A percentile compares a stretch with the other conserved stretches of the same genome.
Conservation (phyloP, 2,888 invertebrate species). For the Dryobotodes eremita region DNA sequence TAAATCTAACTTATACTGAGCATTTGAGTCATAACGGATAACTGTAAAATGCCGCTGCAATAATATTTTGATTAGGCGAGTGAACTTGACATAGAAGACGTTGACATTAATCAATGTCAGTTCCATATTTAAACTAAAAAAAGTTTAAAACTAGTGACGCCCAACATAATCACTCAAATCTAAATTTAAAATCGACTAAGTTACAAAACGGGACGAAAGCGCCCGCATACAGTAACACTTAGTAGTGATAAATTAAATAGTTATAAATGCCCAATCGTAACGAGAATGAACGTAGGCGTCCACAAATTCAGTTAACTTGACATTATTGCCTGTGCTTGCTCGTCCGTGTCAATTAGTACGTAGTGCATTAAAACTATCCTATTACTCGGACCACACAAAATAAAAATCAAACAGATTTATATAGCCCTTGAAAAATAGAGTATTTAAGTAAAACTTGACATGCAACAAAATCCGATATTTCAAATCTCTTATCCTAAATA, state of each 20-base stretch:
- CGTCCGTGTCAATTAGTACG: slow-evolving; percentile 81
- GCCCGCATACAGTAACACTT: slow-evolving; percentile 71
- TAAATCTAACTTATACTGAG: slow-evolving; percentile 48
- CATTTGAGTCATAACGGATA: slow-evolving; percentile 33
- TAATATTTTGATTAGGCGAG: slow-evolving; percentile 45
- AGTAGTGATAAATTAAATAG: slow-evolving; percentile 71
- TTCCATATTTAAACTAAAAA: slow-evolving; percentile 35
- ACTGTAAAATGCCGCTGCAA: slow-evolving; percentile 25
- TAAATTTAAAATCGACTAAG: slow-evolving; percentile 55
- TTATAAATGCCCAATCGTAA: slow-evolving; percentile 69
- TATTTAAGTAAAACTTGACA: slow-evolving; percentile 7
- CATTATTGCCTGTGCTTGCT: slow-evolving; percentile 75
- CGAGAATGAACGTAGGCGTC: slow-evolving; percentile 67
- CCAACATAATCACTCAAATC: slow-evolving; percentile 27
- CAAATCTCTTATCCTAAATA: slow-evolving; percentile 6
- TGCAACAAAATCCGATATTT: background rate
- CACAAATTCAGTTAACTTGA: slow-evolving; percentile 80
- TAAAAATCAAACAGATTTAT: slow-evolving; percentile 65
- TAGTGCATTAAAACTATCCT: slow-evolving; percentile 71
- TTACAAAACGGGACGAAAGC: slow-evolving; percentile 50
- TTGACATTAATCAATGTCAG: slow-evolving; percentile 50
- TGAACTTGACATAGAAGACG: slow-evolving; percentile 52
- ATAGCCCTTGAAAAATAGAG: slow-evolving; percentile 22
- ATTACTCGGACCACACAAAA: slow-evolving; percentile 69
- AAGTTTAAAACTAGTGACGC: background rate